Percentiles rank a stretch among this genome's conserved stretches.
phyloP scores from a whole-genome alignment of 2,113 vertebrate genomes.

The Callithrix jacchus region DNA sequence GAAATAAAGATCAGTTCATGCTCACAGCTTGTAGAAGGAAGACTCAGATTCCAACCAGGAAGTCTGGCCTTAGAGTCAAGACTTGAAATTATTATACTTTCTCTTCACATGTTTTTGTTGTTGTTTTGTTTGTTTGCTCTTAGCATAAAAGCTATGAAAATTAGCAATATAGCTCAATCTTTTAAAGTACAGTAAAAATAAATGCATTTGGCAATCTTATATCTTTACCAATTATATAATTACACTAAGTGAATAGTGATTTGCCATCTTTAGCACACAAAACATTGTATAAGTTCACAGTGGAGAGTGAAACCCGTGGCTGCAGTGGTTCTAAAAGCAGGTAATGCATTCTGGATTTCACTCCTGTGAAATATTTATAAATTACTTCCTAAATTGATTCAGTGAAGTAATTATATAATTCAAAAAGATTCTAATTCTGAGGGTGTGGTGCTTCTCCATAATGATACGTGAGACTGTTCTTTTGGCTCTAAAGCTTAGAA shows the following conservation, averaged over 20 bases:
- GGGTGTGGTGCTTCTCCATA: not conserved
- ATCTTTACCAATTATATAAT: not conserved
- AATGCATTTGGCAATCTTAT: not conserved
- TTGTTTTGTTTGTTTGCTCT: conserved; percentile 15
- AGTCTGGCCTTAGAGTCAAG: not conserved
- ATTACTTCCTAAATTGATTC: too few relatives aligned
- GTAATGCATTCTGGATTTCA: not conserved
- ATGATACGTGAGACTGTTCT: not conserved
- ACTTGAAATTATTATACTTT: not conserved
- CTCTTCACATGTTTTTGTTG: not conserved
- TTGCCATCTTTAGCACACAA: not conserved
- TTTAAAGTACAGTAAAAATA: not conserved
- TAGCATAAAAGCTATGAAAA: not conserved
- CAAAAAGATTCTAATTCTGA: not conserved
- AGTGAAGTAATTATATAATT: too few relatives aligned
- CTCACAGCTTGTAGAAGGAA: not conserved
- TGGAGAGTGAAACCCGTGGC: not conserved
- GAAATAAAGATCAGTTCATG: not conserved
- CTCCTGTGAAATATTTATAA: not conserved
- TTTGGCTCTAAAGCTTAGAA: not conserved
- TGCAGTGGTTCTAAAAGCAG: not conserved
- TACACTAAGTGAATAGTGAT: not conserved
- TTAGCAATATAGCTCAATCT: not conserved
- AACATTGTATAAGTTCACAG: not conserved
- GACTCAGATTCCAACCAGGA: not conserved